A percentile compares a stretch with the other conserved stretches of the same genome.
Evolutionary conservation across 2,888 invertebrate genomes (phyloP).

Genomic region (Spilosoma lubricipeda): DNA sequence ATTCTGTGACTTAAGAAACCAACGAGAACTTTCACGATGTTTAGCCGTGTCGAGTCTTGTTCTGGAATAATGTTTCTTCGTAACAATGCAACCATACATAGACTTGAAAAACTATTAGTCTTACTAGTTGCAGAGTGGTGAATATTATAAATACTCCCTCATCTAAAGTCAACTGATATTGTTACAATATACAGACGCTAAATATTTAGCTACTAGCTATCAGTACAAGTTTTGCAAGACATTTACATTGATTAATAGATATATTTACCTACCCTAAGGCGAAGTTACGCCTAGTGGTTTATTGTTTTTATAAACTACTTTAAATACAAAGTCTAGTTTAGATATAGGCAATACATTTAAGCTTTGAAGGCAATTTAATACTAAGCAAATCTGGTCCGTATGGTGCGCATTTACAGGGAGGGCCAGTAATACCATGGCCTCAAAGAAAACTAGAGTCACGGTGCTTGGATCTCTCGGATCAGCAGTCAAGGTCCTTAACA

Average conservation of each 20-base stretch:
- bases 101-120: too few species aligned
- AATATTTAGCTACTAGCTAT: background rate
- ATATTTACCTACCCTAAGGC: background rate
- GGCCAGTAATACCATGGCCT: background rate
- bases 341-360: background rate
- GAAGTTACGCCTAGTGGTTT: background rate
- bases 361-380: background rate
- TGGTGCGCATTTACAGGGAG: background rate
- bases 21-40: too few species aligned
- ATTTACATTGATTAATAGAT: slow-evolving; percentile 3
- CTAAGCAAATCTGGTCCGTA: background rate
- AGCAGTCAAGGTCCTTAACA: too few species aligned
- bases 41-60: too few species aligned
- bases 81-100: too few species aligned
- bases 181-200: background rate
- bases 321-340: background rate
- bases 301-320: background rate
- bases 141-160: background rate
- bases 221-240: background rate
- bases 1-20: too few species aligned
- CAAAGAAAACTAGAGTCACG: too few species aligned
- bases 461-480: too few species aligned
- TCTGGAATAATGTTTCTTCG: too few species aligned
- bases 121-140: too few species aligned
- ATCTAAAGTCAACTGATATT: background rate